phyloP scores from a whole-genome alignment of 1,140 invertebrate genomes.

The Saccostrea echinata region DNA sequence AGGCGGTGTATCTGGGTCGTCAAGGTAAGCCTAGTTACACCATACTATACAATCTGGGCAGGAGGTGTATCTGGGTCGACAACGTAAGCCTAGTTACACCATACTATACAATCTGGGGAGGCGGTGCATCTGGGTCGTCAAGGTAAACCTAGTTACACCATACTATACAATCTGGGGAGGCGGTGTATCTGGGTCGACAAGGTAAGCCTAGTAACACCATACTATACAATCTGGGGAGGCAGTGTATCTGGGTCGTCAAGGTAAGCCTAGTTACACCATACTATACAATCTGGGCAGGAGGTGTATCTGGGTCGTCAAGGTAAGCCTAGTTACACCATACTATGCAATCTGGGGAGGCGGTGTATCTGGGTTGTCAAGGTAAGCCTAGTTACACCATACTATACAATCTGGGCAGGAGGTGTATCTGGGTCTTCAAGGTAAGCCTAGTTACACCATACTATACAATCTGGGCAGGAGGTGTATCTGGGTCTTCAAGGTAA shows the following conservation, averaged over 20 bases:
- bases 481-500: slow-evolving; percentile 20
- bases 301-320: slow-evolving; percentile 24
- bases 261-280: background rate
- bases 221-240: background rate
- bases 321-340: background rate
- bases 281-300: background rate
- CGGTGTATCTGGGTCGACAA: slow-evolving; percentile 12
- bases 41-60: background rate
- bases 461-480: background rate
- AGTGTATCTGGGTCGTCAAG: slow-evolving; percentile 18
- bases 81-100: background rate
- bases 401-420: background rate
- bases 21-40: background rate
- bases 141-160: background rate
- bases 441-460: background rate
- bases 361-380: slow-evolving; percentile 29
- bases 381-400: background rate
- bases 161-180: background rate
- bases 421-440: slow-evolving; percentile 18
- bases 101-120: background rate
- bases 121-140: slow-evolving; percentile 17
- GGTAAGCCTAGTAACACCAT: background rate
- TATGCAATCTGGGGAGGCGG: background rate
- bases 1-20: slow-evolving; percentile 20
- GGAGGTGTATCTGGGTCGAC: slow-evolving; percentile 5